phyloP scores from a whole-genome alignment of 1,140 invertebrate species.

The Drosophila obscura region DNA sequence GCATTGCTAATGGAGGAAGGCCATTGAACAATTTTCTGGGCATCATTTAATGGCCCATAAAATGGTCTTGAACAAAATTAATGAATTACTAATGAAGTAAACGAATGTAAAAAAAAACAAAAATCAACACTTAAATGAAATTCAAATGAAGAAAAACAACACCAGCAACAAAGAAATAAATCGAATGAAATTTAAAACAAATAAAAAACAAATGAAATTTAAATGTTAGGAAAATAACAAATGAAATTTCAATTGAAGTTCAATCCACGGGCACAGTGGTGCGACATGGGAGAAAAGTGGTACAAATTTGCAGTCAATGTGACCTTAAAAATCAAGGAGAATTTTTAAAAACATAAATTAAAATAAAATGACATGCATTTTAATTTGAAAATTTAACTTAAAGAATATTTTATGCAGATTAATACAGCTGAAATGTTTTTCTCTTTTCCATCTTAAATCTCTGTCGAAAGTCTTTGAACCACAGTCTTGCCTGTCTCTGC shows the following conservation, averaged over 20 bases:
- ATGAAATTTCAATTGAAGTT: slow-evolving; percentile 16
- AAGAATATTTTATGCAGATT: too few species aligned
- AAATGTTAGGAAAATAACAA: slow-evolving; percentile 14
- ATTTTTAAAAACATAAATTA: too few species aligned
- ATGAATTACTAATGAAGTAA: slow-evolving; percentile 47
- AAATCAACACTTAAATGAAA: slow-evolving; percentile 22
- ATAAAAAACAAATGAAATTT: slow-evolving; percentile 24
- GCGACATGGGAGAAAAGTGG: not conserved
- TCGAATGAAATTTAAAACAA: slow-evolving; percentile 16
- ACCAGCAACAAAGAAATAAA: not conserved
- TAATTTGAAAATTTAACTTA: too few species aligned
- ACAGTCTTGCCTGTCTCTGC: not conserved
- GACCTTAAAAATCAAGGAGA: too few species aligned
- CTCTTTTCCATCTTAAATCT: not conserved
- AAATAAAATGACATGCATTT: too few species aligned
- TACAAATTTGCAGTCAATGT: too few species aligned
- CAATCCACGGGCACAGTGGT: slow-evolving; percentile 9
- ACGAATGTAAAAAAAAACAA: slow-evolving; percentile 8
- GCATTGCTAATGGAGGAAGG: slow-evolving; percentile 24
- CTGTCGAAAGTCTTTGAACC: not conserved
- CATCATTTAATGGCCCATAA: slow-evolving; percentile 57
- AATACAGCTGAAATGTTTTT: too few species aligned
- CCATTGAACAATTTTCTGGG: slow-evolving; percentile 46
- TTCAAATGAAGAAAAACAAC: slow-evolving; percentile 17
- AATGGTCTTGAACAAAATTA: slow-evolving; percentile 67